A percentile compares a stretch with the other conserved stretches of the same genome.
These are phyloP conservation scores for Trematomus loennbergii DNA, from an alignment of 2,113 vertebrate species.

Conservation along the genomic window DNA sequence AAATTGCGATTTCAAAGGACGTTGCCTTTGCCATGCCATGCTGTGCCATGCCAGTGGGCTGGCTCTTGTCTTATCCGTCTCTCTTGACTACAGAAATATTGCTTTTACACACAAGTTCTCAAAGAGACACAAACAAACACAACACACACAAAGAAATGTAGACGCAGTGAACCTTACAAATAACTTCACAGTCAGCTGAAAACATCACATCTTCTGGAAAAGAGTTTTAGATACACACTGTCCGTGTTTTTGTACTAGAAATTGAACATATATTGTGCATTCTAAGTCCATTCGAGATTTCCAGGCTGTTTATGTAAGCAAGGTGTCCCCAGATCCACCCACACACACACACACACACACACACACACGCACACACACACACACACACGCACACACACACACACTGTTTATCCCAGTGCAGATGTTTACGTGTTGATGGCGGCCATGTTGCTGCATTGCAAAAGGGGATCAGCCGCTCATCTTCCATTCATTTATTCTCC, in stretches of 20 bases:
- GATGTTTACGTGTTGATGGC: too few species aligned
- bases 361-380: too few species aligned
- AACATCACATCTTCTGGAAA: not conserved
- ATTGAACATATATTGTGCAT: not conserved
- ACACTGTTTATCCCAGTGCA: too few species aligned
- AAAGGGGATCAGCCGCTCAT: too few species aligned
- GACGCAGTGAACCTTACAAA: constrained; percentile 4
- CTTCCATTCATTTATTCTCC: too few species aligned
- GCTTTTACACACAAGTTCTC: constrained; percentile 14
- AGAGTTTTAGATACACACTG: constrained; percentile 4
- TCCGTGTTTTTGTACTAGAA: not conserved
- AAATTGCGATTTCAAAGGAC: constrained; percentile 38
- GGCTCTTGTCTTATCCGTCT: constrained; percentile 48
- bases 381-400: too few species aligned
- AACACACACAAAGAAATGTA: not conserved
- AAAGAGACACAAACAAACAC: constrained; percentile 16
- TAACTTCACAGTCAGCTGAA: constrained; percentile 15
- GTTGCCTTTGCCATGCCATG: constrained; percentile 17
- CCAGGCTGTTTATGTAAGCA: not conserved
- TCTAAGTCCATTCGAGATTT: not conserved
- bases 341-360: too few species aligned
- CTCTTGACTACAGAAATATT: constrained; percentile 44
- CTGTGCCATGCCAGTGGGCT: constrained; percentile 47
- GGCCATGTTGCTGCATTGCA: too few species aligned
- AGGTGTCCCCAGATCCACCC: not conserved